Base-by-base conservation (phyloP, 2,797 vertebrate genomes). In the Apogon talboti region DNA sequence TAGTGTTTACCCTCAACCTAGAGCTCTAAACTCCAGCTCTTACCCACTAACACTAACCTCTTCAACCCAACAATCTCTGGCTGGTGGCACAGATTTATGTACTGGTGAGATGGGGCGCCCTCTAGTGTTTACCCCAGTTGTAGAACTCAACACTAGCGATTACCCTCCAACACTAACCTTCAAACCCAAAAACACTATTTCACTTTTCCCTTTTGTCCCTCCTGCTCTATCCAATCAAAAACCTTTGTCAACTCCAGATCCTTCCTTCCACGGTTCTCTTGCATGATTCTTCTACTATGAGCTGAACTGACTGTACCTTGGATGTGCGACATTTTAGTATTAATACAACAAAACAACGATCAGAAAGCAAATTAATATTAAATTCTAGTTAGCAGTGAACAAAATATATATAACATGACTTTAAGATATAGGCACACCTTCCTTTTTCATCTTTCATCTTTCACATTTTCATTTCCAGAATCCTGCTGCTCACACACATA, bases 41-140 rank as follows among this genome's bases (percentile, higher is more conserved):
- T 92, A 92, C 91, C 87, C 85, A 92, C 81, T 87, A 83, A 95
- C 94, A 89, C 84, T 60, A 83, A 85, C 83, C 85, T 18, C 74
- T 85, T 74, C 68, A 71, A 76, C 73, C 75, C 86, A 74, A 75
- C 86, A 60, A 78, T 65, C 79, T 15, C 6, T 21, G 8, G 92
- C 89, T 89, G 94, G 91, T 92, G 93, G 94, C 90, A 93, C 94
- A 94, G 94, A 93, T 93, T 92, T 93, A 93, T 95, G 92, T 92
- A 89, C 93, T 94, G 95, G 95, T 96, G 95, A 96, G 93, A 96
- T 95, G 89, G 87, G 92, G 92, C 94, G 91, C 95, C 94, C 92
- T 88, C 94, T 95, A 94, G 93, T 94, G 93, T 89, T 92, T 81
- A 75, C 90, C 72, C 78, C 87, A 72, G 81, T 87, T 87, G 50